A percentile compares a stretch with the other conserved stretches of the same genome.
Conservation (phyloP, 2,888 invertebrate genomes). For the Pammene aurita region DNA sequence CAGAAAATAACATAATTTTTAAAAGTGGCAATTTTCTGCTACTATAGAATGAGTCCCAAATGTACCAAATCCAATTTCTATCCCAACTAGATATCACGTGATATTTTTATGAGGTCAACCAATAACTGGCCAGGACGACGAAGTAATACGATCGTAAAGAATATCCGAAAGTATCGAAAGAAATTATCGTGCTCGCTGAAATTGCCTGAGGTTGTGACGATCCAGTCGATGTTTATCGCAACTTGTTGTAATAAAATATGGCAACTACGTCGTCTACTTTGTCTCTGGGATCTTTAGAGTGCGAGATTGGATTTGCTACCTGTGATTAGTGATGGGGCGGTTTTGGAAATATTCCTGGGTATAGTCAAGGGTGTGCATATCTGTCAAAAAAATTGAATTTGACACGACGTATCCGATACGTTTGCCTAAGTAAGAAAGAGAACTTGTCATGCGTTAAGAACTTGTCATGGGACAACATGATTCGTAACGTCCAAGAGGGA, state of each 20-base stretch:
- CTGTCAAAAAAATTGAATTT: too few species aligned
- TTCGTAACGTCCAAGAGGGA: too few species aligned
- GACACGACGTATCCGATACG: too few species aligned
- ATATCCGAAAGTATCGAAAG: slow-evolving; percentile 10
- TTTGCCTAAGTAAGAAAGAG: too few species aligned
- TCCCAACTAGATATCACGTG: slow-evolving; percentile 4
- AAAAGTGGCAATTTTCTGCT: too few species aligned
- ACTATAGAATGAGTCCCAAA: not conserved
- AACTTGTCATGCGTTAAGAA: too few species aligned
- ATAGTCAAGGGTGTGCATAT: too few species aligned
- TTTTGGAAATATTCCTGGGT: not conserved
- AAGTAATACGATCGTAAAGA: slow-evolving; percentile 22
- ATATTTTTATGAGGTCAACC: slow-evolving; percentile 19
- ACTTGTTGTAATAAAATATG: slow-evolving; percentile 23
- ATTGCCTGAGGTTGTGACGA: slow-evolving; percentile 35
- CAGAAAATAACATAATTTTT: too few species aligned
- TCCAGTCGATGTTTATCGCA: slow-evolving; percentile 18
- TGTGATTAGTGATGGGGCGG: slow-evolving; percentile 3
- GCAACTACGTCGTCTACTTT: slow-evolving; percentile 16
- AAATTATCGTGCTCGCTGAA: slow-evolving; percentile 26
- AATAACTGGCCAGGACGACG: slow-evolving; percentile 5
- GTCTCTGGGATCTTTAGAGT: slow-evolving; percentile 22
- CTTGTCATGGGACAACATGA: too few species aligned
- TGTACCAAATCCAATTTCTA: slow-evolving; percentile 5
- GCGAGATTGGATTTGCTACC: slow-evolving; percentile 32